Evolutionary conservation across 2,888 invertebrate species (phyloP).

Genomic region (Periphyllus acericola): DNA sequence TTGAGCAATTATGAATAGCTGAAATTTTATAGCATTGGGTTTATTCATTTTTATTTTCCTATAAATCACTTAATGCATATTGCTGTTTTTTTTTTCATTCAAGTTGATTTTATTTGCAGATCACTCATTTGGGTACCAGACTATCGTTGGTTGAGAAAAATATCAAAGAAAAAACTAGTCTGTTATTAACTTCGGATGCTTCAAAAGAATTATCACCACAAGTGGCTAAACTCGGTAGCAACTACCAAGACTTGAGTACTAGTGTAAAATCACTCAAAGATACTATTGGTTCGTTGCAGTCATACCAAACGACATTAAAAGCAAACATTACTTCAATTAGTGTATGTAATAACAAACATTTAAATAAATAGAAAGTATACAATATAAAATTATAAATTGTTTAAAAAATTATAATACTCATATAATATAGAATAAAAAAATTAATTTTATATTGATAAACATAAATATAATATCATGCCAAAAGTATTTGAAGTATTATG

Average conservation of each 20-base stretch:
- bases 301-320: slow-evolving; percentile 63
- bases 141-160: slow-evolving; percentile 72
- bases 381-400: background rate
- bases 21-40: background rate
- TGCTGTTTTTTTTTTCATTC: slow-evolving; percentile 1
- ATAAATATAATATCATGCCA: too few species aligned
- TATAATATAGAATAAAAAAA: too few species aligned
- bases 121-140: slow-evolving; percentile 69
- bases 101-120: slow-evolving; percentile 66
- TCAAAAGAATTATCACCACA: slow-evolving; percentile 71
- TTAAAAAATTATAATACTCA: too few species aligned
- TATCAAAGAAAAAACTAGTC: slow-evolving; percentile 72
- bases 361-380: too few species aligned
- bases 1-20: background rate
- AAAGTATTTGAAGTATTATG: too few species aligned
- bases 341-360: slow-evolving; percentile 63
- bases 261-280: slow-evolving; percentile 67
- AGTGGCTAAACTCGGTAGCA: slow-evolving; percentile 74
- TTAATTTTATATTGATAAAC: too few species aligned
- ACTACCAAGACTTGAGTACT: slow-evolving; percentile 69
- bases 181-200: slow-evolving; percentile 72
- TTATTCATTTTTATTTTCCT: background rate
- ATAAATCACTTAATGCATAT: background rate
- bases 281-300: slow-evolving; percentile 64
- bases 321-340: slow-evolving; percentile 65